Evolutionary conservation across 2,113 vertebrate genomes (phyloP).

Genomic region (Labrus mixtus): DNA sequence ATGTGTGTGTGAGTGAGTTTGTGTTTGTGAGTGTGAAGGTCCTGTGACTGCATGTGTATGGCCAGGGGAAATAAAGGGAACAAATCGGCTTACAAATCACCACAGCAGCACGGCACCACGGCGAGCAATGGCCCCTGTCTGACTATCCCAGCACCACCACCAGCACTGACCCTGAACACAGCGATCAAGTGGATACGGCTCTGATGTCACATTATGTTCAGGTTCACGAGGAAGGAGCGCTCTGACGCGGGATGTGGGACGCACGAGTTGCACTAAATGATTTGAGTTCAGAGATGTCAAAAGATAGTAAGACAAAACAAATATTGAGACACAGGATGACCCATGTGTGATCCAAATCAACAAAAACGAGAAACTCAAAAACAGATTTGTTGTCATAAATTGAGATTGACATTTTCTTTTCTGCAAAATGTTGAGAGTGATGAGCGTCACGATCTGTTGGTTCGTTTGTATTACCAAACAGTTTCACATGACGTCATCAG

Average conservation of each 20-base stretch:
- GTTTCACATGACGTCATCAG: too few species aligned
- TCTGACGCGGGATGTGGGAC: conserved; percentile 9
- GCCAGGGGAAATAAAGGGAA: conserved; percentile 83
- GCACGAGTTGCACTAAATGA: conserved; percentile 31
- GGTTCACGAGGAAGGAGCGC: conserved; percentile 39
- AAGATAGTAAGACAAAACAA: neutral
- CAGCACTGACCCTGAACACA: conserved; percentile 71
- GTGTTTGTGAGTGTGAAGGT: conserved; percentile 46
- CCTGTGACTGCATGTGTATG: conserved; percentile 73
- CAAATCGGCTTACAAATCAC: conserved; percentile 85
- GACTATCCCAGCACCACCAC: conserved; percentile 62
- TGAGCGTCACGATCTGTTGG: too few species aligned
- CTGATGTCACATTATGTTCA: conserved; percentile 55
- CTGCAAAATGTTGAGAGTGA: too few species aligned
- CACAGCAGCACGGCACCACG: conserved; percentile 50
- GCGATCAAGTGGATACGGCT: conserved; percentile 58
- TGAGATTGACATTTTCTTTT: too few species aligned
- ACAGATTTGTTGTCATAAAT: too few species aligned
- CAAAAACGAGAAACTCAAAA: too few species aligned
- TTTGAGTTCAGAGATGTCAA: neutral
- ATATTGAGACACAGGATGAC: neutral
- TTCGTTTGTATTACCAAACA: too few species aligned
- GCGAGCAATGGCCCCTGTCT: conserved; percentile 71
- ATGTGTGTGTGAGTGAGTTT: conserved; percentile 45
- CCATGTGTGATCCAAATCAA: neutral